These are phyloP conservation scores for Jacana jacana DNA, from an alignment of 2,113 vertebrate genomes.

Conservation along the genomic window DNA sequence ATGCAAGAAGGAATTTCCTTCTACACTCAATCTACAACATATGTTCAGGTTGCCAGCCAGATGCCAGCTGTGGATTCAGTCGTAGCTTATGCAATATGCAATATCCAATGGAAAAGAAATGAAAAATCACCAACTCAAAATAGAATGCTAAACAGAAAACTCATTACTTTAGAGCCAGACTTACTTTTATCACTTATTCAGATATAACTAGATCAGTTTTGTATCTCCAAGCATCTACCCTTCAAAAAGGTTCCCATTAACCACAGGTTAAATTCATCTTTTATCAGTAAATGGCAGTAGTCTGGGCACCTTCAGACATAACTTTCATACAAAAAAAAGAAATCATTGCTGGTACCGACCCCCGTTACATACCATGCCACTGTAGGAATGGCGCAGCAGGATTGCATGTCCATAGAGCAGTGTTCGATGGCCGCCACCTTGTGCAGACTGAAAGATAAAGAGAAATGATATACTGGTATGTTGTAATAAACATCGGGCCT, in stretches of 20 bases:
- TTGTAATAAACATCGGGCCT: background rate
- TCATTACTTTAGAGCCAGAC: background rate
- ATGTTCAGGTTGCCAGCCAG: background rate
- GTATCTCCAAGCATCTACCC: background rate
- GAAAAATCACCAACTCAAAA: background rate
- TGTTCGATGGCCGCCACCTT: conserved; percentile 91
- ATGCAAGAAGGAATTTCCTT: background rate
- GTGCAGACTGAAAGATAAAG: conserved; percentile 79
- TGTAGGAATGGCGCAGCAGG: conserved; percentile 93
- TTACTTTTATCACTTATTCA: background rate
- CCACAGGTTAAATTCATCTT: background rate
- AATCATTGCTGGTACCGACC: background rate
- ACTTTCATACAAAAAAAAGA: background rate
- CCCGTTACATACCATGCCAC: conserved; percentile 86
- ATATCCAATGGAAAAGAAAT: background rate
- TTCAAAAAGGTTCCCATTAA: background rate
- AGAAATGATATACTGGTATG: background rate
- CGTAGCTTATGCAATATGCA: background rate
- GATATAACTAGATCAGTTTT: background rate
- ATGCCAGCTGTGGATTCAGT: background rate
- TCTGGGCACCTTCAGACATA: background rate
- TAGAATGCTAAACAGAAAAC: background rate
- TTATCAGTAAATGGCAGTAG: background rate
- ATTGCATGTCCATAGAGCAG: conserved; percentile 93
- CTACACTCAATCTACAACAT: background rate